phyloP scores from a whole-genome alignment of 2,797 vertebrate species.

The Scolopax rusticola region DNA sequence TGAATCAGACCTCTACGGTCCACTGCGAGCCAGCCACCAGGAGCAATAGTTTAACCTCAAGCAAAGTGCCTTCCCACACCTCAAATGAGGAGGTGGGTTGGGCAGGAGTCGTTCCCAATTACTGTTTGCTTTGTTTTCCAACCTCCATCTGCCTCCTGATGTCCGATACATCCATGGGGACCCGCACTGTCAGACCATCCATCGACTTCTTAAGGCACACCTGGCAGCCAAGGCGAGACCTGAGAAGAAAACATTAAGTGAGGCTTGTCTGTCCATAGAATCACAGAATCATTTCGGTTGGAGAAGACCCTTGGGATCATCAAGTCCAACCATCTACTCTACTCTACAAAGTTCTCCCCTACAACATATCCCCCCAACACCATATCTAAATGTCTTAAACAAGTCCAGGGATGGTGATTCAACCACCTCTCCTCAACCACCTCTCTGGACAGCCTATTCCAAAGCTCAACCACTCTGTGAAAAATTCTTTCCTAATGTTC shows the following conservation, averaged over 20 bases:
- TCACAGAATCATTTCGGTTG: no score
- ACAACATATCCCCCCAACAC: no score
- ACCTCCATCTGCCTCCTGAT: conserved; percentile 49
- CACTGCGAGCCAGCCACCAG: not conserved
- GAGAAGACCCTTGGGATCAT: no score
- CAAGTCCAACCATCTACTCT: no score
- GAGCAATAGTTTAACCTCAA: not conserved
- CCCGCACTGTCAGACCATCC: conserved; percentile 78
- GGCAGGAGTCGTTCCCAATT: not conserved
- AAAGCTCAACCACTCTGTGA: no score
- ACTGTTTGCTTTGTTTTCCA: conserved; percentile 69
- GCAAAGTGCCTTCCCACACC: not conserved
- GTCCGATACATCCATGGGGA: conserved; percentile 73
- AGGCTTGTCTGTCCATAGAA: not conserved
- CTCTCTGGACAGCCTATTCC: no score
- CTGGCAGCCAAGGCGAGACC: conserved; percentile 84
- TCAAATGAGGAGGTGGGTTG: not conserved
- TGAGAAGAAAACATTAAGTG: conserved; percentile 37
- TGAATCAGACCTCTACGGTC: not conserved
- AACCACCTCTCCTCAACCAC: no score
- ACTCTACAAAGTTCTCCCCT: no score
- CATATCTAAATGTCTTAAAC: no score
- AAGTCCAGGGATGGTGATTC: no score
- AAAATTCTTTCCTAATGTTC: no score
- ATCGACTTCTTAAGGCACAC: conserved; percentile 78